Percentiles rank a stretch among this genome's conserved stretches.
Evolutionary conservation across 2,113 vertebrate species (phyloP).

Genomic region (Columba janthina): DNA sequence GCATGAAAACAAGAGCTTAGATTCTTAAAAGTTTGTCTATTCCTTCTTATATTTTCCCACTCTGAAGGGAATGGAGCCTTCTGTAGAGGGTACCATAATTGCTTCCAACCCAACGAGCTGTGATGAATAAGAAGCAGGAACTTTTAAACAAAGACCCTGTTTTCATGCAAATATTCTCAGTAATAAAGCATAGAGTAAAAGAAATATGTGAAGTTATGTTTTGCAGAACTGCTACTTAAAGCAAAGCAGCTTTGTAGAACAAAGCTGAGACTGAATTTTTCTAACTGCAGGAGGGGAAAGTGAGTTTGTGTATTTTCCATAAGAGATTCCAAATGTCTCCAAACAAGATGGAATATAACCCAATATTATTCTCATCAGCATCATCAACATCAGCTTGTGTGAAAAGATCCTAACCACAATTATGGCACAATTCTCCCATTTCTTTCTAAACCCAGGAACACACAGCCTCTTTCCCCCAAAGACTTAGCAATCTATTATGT

Average conservation of each 20-base stretch:
- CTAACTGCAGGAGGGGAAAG: not conserved
- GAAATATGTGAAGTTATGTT: conserved; percentile 46
- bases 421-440: not conserved
- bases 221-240: conserved; percentile 44
- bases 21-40: conserved; percentile 29
- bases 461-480: not conserved
- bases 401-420: not conserved
- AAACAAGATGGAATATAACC: not conserved
- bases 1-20: conserved; percentile 31
- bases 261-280: not conserved
- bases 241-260: conserved; percentile 10
- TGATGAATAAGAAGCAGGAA: conserved; percentile 58
- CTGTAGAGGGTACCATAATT: not conserved
- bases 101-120: conserved; percentile 45
- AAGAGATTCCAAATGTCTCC: not conserved
- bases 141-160: conserved; percentile 40
- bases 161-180: conserved; percentile 52
- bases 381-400: not conserved
- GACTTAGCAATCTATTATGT: not conserved
- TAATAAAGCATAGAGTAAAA: conserved; percentile 38
- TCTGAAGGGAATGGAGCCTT: conserved; percentile 12
- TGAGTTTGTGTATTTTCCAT: not conserved
- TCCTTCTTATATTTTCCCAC: conserved; percentile 4
- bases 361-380: not conserved
- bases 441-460: not conserved